Evolutionary conservation across 2,888 invertebrate genomes (phyloP), one percentile per base, ranked within the genome.

Genomic region (Amblyjoppa proteus): DNA sequence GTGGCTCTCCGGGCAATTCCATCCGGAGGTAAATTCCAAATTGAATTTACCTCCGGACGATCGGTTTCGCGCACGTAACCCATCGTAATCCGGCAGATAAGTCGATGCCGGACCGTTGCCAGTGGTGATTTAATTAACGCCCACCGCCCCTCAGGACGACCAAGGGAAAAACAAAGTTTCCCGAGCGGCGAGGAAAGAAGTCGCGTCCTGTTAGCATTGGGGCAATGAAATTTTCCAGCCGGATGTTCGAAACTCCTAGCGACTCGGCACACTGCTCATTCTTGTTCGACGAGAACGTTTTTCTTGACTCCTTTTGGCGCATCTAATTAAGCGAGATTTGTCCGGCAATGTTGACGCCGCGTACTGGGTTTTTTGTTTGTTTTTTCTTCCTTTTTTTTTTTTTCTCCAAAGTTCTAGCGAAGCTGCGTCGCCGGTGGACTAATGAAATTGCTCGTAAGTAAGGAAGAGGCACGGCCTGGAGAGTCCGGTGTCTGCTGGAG

Each of bases 311-410:
- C 70, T 0, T 66, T 0, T n/a, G 74, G 70, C 80, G 81, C 75
- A 82, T 82, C 82, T 87, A 87, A 87, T 87, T 87, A 86, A 87
- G 84, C 76, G 74, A 86, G 82, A 87, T 87, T 87, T 86, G 86
- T 86, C 79, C 78, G 70, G 79, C 71, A 69, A 79, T 77, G 81
- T 84, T 77, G 84, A 82, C 80, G 83, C 34, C 56, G 70, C 3
- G 13, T 3, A 45, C 45, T 38, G 3, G 3, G 4, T 69, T 68
- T 28, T 31, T 16, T 70, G 20, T 31, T 3, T 38, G 31, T 25
- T 61, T 70, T 45, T 58, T 78, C n/a, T 64, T 0, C 5, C 6
- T 34, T 0, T 1, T 38, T 38, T 38, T 53, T 61, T 31, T 77
- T 73, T 73, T 41, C 69, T 64, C 9, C 58, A 49, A 80, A 25